These are phyloP conservation scores for Bombycilla garrulus DNA, from an alignment of 2,113 vertebrate genomes.

Conservation along the genomic window DNA sequence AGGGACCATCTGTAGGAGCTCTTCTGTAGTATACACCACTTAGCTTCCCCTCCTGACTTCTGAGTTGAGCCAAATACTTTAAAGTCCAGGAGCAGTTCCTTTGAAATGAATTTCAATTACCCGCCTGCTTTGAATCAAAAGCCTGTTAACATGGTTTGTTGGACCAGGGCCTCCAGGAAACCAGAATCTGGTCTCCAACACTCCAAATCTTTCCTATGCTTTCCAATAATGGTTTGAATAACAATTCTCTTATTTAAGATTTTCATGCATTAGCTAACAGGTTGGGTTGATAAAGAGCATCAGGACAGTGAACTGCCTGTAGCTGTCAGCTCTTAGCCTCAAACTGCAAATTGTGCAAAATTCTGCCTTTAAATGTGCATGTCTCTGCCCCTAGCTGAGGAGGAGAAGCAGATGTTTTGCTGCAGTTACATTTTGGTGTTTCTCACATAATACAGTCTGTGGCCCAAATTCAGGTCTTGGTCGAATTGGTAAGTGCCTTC, in stretches of 20 bases:
- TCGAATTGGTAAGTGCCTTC: neutral
- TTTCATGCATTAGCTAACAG: neutral
- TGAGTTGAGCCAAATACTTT: conserved; percentile 56
- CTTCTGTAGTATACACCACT: conserved; percentile 45
- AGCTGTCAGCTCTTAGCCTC: neutral
- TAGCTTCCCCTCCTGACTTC: conserved; percentile 44
- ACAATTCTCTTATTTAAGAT: neutral
- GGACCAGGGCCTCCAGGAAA: conserved; percentile 46
- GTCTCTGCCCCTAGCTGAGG: neutral
- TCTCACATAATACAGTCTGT: neutral
- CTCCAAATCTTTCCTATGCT: conserved; percentile 1
- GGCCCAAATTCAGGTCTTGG: neutral
- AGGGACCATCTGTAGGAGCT: conserved; percentile 44
- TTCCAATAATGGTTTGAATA: conserved; percentile 2
- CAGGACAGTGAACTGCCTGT: neutral
- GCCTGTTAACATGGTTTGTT: conserved; percentile 35
- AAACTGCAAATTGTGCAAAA: neutral
- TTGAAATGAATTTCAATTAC: conserved; percentile 62
- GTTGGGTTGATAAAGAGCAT: neutral
- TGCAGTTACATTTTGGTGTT: neutral
- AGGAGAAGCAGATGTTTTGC: neutral
- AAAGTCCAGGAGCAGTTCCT: conserved; percentile 45
- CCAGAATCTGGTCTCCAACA: conserved; percentile 6
- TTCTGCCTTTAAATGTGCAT: neutral
- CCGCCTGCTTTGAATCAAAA: conserved; percentile 60